Base-by-base conservation (phyloP, 2,113 vertebrate species). In the Thomomys bottae region DNA sequence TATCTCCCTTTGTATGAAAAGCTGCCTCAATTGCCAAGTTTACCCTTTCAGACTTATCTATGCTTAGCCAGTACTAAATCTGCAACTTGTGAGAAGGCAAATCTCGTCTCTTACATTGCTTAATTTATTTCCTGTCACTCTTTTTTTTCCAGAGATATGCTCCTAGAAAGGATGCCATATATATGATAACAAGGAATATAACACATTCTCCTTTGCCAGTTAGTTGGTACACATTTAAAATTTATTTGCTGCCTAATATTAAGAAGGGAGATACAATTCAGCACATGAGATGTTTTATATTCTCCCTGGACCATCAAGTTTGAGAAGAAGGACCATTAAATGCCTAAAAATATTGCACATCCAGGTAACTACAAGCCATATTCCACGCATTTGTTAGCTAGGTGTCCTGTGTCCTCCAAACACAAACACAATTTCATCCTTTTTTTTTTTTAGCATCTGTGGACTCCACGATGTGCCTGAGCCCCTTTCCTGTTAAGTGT, bases 321-420 rank as follows among this genome's bases (percentile, higher is more conserved):
- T n/a, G 26, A 78, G 75, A 88, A 26, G 57, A 76, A 49, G 24
- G 14, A 14, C 42, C n/a, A 63, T 2, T 26, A 68, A 20, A 6
- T 18, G 36, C 26, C 67, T 68, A 68, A 72, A 40, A 75, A 36
- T 77, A 40, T 15, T 26, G 70, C 38, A n/a, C 6, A 8, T 6
- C 2, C 67, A 68, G 11, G 49, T 42, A 17, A 9, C 49, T 0
- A 6, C 18, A 14, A 9, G 15, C 20, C 14, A n/a, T 1, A 0
- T 66, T 40, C 26, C 3, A 8, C 32, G 34, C 6, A 38, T 28
- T 18, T 40, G 42, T 7, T 32, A 11, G 18, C 4, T n/a, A 32
- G 4, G 3, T 10, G 61, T 20, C 72, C 30, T 18, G 30, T 34
- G 40, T 63, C 8, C 17, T 26, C 23, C 32, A 54, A 21, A 73